Base-by-base conservation (phyloP, 2,888 invertebrate genomes). In the Eustalomyia histrio region DNA sequence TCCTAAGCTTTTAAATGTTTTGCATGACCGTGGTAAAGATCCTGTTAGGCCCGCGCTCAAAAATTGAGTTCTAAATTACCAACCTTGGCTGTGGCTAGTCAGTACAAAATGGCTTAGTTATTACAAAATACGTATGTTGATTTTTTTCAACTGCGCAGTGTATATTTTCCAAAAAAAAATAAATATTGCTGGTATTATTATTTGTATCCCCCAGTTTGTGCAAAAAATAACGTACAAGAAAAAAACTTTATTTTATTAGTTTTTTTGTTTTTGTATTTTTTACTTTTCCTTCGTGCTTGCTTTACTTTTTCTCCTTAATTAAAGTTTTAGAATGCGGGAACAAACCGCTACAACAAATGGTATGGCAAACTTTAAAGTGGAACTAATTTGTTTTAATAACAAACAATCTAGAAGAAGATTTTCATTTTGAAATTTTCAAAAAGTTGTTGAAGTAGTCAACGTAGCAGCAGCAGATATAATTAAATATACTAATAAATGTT, bases 311-410 rank as follows among this genome's bases (percentile, higher is more conserved):
- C 29, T 60, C 35, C 57, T 76, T 71, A 71, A 64, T 69, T 76
- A 61, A 50, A 71, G 69, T 58, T 71, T 57, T 35, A 52, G 57
- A 50, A 71, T 71, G 58, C 63, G 64, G 63, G 76, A 71, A 52
- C 76, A 52, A 57, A 64, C 61, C 64, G 29, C 61, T 33, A 50
- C 61, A 58, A 63, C 69, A 71, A 76, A 71, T 64, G 64, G 21
- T 39, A 71, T 50, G 57, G 64, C 71, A 64, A 63, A 74, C 67
- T 74, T 67, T 74, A 74, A 74, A 65, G 73, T 74, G 73, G 52
- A 58, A 74, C 65, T 74, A 74, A 74, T 74, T 74, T 74, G 65
- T 74, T 74, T 74, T 65, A 74, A 74, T 74, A 74, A 65, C 64
- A 74, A 74, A 65, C 73, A 65, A 74, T 74, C 58, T 65, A 58